phyloP scores from a whole-genome alignment of 2,888 invertebrate genomes.

The Coelogynopora nodosa region DNA sequence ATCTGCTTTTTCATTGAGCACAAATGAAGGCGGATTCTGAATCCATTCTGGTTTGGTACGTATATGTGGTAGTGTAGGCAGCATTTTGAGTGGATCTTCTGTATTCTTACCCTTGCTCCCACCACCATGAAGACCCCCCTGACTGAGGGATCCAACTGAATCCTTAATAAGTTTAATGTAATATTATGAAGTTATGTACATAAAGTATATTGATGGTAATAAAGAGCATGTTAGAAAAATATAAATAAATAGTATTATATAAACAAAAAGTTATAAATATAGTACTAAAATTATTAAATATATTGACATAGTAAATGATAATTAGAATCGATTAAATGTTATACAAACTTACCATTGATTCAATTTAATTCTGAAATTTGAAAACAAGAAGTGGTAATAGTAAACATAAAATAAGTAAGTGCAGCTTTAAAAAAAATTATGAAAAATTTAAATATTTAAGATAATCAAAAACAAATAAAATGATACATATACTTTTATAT shows the following conservation, averaged over 20 bases:
- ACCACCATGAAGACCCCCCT: not conserved
- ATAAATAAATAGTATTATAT: too few species aligned
- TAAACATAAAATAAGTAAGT: not conserved
- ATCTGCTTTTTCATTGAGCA: constrained; percentile 53
- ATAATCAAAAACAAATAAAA: not conserved
- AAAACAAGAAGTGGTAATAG: too few species aligned
- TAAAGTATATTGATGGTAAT: too few species aligned
- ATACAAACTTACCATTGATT: not conserved
- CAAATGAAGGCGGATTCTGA: constrained; percentile 57
- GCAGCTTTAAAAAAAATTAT: not conserved
- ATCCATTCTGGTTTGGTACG: constrained; percentile 60
- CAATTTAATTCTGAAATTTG: not conserved
- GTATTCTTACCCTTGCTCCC: constrained; percentile 3
- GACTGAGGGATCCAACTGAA: not conserved
- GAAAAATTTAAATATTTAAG: not conserved
- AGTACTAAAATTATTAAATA: not conserved
- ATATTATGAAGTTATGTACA: too few species aligned
- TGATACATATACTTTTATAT: not conserved
- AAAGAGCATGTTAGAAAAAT: too few species aligned
- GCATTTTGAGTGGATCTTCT: constrained; percentile 56
- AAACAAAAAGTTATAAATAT: too few species aligned
- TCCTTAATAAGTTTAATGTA: not conserved
- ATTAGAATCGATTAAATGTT: not conserved
- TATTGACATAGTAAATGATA: not conserved
- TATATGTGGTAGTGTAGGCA: constrained; percentile 59